Evolutionary conservation across 1,140 invertebrate genomes (phyloP).

Genomic region (Leptinotarsa undecemlineata): DNA sequence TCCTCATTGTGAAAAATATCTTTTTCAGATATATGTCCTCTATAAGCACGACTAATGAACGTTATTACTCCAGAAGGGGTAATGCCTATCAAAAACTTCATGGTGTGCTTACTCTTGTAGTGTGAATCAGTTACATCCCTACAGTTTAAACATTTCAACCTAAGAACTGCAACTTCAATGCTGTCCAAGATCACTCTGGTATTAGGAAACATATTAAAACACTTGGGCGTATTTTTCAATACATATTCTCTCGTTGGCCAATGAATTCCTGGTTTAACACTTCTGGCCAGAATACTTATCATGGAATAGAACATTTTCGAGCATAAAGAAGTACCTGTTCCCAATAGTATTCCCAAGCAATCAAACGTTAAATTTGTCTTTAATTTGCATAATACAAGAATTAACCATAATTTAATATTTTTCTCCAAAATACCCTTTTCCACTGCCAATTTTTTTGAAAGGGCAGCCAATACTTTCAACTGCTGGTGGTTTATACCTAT

Average conservation of each 20-base stretch:
- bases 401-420: slow-evolving; percentile 6
- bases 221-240: slow-evolving; percentile 21
- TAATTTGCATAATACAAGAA: slow-evolving; percentile 30
- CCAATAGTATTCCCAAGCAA: too few species aligned
- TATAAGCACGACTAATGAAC: slow-evolving; percentile 43
- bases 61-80: slow-evolving; percentile 44
- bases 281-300: neutral
- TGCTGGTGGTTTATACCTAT: slow-evolving; percentile 1
- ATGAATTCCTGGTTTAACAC: slow-evolving; percentile 13
- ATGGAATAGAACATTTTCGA: slow-evolving; percentile 12
- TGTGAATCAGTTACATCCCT: neutral
- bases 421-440: neutral
- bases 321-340: slow-evolving; percentile 8
- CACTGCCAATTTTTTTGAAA: neutral
- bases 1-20: slow-evolving; percentile 38
- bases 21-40: slow-evolving; percentile 44
- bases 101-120: slow-evolving; percentile 39
- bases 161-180: slow-evolving; percentile 23
- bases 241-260: slow-evolving; percentile 15
- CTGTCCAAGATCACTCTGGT: slow-evolving; percentile 26
- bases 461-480: neutral
- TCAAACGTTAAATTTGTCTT: slow-evolving; percentile 22
- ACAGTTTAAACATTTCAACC: slow-evolving; percentile 12
- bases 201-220: slow-evolving; percentile 28
- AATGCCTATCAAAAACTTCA: slow-evolving; percentile 46